Evolutionary conservation across 2,888 invertebrate species (phyloP).

Genomic region (Cephus runcator): DNA sequence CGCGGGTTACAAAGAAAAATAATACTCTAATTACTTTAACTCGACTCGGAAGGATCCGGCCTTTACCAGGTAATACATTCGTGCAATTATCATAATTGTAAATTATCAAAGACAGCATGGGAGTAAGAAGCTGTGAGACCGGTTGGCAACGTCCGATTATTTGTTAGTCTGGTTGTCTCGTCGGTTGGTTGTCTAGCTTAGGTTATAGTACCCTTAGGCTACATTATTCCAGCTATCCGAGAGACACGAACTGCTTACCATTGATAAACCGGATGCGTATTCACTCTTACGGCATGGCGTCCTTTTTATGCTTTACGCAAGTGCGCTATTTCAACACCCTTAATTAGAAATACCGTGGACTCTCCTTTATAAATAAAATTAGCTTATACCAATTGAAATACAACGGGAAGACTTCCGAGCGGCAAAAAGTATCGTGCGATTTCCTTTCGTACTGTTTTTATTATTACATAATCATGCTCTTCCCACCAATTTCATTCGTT

Average conservation of each 20-base stretch:
- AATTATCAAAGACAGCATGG: constrained; percentile 18
- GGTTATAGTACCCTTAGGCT: not conserved
- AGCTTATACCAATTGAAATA: not conserved
- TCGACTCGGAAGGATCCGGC: not conserved
- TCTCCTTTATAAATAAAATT: not conserved
- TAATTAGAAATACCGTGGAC: not conserved
- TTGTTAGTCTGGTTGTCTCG: not conserved
- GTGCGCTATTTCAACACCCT: constrained; percentile 2
- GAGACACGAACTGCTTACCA: constrained; percentile 2
- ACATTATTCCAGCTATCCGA: not conserved
- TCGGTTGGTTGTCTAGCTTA: no score
- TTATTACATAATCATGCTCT: no score
- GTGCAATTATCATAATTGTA: constrained; percentile 24
- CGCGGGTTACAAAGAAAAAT: not conserved
- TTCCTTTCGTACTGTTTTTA: no score
- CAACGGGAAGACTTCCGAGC: no score
- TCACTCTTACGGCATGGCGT: constrained; percentile 1
- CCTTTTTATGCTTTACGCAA: not conserved
- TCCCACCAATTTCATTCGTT: no score
- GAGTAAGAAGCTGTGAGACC: constrained; percentile 18
- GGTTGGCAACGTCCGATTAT: constrained; percentile 5
- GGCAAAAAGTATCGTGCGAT: no score
- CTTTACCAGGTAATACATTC: not conserved
- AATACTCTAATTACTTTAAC: constrained; percentile 1
- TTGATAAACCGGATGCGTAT: constrained; percentile 13